Evolutionary conservation across 2,797 vertebrate species (phyloP).

Genomic region (Paramormyrops hopkinsi): DNA sequence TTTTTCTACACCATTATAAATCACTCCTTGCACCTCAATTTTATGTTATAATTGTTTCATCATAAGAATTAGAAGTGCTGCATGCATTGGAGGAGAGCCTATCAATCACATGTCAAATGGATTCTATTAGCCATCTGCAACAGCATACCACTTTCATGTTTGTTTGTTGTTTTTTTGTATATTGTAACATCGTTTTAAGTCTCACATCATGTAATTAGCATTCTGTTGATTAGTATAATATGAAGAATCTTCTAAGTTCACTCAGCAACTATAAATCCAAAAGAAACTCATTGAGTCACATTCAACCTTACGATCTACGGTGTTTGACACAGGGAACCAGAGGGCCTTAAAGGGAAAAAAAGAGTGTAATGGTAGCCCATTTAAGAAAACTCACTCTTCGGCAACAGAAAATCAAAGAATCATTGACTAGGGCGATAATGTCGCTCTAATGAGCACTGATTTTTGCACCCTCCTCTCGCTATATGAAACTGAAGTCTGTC

Average conservation of each 20-base stretch:
- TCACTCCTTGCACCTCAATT: not conserved
- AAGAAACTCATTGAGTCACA: not conserved
- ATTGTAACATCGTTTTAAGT: not conserved
- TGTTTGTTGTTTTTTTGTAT: not conserved
- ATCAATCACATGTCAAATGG: slow-evolving; percentile 3
- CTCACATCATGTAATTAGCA: not conserved
- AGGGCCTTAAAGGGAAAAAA: not conserved
- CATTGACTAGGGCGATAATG: not conserved
- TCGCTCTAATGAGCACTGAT: not conserved
- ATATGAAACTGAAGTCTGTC: not conserved
- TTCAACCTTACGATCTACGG: not conserved
- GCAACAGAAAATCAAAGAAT: not conserved
- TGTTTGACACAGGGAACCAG: not conserved
- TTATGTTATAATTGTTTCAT: not conserved
- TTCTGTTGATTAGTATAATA: not conserved
- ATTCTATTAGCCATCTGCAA: not conserved
- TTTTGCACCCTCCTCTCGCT: not conserved
- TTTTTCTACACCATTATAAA: not conserved
- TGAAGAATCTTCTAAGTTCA: not conserved
- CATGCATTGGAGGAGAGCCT: not conserved
- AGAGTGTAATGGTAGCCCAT: not conserved
- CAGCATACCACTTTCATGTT: not conserved
- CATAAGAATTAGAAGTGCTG: not conserved
- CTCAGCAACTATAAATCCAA: not conserved
- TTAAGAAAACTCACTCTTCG: not conserved